Conservation (phyloP, 2,797 vertebrate species). For the Diplodus sargus region DNA sequence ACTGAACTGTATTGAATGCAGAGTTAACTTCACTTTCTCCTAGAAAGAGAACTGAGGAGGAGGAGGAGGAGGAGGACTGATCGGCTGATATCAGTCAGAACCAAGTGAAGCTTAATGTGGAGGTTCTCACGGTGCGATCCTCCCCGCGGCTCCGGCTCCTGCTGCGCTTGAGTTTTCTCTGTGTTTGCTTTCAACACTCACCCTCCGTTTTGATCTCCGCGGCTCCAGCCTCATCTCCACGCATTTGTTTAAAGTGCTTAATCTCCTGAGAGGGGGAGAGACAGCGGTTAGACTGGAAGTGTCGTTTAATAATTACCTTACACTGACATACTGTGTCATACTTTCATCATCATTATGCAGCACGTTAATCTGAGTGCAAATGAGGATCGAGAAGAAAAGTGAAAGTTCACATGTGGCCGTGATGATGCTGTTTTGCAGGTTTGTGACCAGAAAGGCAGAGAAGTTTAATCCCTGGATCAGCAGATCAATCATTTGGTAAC, state of each 20-base stretch:
- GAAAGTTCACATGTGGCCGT: neutral
- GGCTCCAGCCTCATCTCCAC: slow-evolving; percentile 89
- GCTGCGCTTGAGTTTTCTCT: slow-evolving; percentile 26
- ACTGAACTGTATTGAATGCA: neutral
- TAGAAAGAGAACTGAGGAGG: slow-evolving; percentile 10
- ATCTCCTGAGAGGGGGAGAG: slow-evolving; percentile 78
- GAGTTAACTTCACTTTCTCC: neutral
- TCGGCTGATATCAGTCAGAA: slow-evolving; percentile 30
- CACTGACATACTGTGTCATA: neutral
- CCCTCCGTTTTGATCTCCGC: slow-evolving; percentile 81
- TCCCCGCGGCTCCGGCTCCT: neutral
- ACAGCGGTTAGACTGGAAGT: slow-evolving; percentile 9
- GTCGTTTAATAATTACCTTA: neutral
- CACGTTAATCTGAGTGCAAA: neutral
- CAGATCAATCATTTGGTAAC: too few relatives aligned
- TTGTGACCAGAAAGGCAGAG: too few relatives aligned
- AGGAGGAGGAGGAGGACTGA: slow-evolving; percentile 18
- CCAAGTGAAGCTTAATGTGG: slow-evolving; percentile 14
- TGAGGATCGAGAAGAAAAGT: neutral
- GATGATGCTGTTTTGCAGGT: too few relatives aligned
- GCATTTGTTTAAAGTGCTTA: slow-evolving; percentile 91
- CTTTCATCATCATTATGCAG: neutral
- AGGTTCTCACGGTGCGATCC: neutral
- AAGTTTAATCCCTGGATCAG: too few relatives aligned
- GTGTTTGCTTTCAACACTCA: slow-evolving; percentile 70